Conservation (phyloP, 2,888 invertebrate species). For the Parnassius mnemosyne region DNA sequence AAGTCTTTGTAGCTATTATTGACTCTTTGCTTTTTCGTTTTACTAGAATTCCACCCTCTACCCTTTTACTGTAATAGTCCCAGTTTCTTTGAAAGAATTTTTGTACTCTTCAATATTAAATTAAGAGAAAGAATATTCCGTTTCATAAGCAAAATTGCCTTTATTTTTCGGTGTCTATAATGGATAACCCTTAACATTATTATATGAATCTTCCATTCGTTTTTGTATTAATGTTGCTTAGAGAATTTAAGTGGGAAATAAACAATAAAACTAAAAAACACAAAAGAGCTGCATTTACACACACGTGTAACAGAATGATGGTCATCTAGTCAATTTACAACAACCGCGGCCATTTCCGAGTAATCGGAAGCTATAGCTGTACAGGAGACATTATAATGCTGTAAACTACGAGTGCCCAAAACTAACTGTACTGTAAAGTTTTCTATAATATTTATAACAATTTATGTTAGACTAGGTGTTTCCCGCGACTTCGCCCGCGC, state of each 20-base stretch:
- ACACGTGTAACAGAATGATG: no score
- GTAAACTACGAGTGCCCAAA: no score
- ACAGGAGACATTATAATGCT: no score
- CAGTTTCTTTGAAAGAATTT: slow-evolving; percentile 26
- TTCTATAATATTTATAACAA: no score
- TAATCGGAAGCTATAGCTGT: no score
- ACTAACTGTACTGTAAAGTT: no score
- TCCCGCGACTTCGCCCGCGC: no score
- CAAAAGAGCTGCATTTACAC: no score
- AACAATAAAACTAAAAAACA: no score
- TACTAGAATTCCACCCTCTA: slow-evolving; percentile 26
- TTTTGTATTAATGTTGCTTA: slow-evolving; percentile 24
- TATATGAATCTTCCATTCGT: slow-evolving; percentile 17
- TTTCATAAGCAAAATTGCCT: slow-evolving; percentile 26
- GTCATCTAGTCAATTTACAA: no score
- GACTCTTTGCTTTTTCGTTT: slow-evolving; percentile 26
- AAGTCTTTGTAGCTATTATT: slow-evolving; percentile 24
- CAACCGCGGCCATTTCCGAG: no score
- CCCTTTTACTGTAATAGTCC: slow-evolving; percentile 27
- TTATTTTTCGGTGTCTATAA: slow-evolving; percentile 22
- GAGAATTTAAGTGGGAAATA: neutral
- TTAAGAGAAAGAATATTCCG: slow-evolving; percentile 28
- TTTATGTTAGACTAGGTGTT: no score
- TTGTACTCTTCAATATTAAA: slow-evolving; percentile 28
- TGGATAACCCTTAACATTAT: slow-evolving; percentile 25